Conservation (phyloP, 2,797 vertebrate species). For the Tamandua tetradactyla region DNA sequence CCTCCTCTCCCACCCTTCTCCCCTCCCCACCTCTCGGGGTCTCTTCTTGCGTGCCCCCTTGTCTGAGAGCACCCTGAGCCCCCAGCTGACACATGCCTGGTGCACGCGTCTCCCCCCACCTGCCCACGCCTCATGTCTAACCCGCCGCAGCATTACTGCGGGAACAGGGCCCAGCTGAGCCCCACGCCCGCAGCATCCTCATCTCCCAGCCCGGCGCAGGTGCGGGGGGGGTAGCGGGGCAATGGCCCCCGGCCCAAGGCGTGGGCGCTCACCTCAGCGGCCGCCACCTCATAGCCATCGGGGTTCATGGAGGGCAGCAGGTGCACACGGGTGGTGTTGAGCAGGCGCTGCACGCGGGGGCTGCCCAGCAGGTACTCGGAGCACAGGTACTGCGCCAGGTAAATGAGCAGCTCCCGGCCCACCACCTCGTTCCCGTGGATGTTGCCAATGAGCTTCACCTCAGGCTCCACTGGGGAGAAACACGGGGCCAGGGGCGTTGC, state of each 20-base stretch:
- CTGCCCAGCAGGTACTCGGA: conserved; percentile 94
- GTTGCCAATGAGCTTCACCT: conserved; percentile 96
- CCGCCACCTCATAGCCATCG: conserved; percentile 96
- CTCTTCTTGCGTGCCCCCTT: background rate
- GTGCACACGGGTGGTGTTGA: conserved; percentile 96
- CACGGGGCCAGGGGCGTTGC: background rate
- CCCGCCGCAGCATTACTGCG: too few relatives aligned
- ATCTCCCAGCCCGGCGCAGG: rapidly evolving
- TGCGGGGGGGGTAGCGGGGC: rapidly evolving
- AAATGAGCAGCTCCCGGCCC: conserved; percentile 94
- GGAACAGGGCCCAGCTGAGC: rapidly evolving
- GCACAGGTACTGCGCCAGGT: conserved; percentile 95
- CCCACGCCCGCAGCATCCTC: rapidly evolving
- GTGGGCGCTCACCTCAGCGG: conserved; percentile 91
- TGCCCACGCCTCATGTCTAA: too few relatives aligned
- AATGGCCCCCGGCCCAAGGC: background rate
- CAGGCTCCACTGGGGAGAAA: conserved; percentile 92
- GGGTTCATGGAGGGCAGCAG: conserved; percentile 98
- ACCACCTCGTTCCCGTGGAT: conserved; percentile 98
- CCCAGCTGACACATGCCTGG: rapidly evolving
- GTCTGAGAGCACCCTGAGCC: rapidly evolving
- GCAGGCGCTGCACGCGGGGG: conserved; percentile 90
- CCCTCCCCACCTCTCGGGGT: rapidly evolving
- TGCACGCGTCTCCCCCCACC: too few relatives aligned
- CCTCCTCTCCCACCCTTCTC: background rate